These are phyloP conservation scores for Peribatodes rhomboidaria DNA, from an alignment of 2,888 invertebrate species.

Conservation along the genomic window DNA sequence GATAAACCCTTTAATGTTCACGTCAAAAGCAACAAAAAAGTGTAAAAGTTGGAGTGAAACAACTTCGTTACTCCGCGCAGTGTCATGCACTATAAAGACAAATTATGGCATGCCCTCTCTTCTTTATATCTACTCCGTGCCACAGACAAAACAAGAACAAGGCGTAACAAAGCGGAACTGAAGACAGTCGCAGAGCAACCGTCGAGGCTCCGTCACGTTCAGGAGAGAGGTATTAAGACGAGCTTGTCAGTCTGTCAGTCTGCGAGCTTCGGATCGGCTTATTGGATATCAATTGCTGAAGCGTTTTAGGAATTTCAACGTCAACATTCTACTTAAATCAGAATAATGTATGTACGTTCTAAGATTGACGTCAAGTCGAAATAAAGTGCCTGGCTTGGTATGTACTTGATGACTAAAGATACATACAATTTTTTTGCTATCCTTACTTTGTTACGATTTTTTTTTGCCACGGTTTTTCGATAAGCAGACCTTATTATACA, in stretches of 20 bases:
- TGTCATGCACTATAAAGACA: background rate
- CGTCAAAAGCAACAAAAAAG: too few relatives aligned
- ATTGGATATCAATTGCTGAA: conserved; percentile 12
- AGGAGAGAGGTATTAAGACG: conserved; percentile 15
- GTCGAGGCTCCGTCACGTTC: conserved; percentile 14
- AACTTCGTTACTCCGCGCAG: background rate
- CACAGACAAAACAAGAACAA: background rate
- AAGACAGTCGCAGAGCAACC: conserved; percentile 13
- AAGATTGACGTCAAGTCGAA: background rate
- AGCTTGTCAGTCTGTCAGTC: conserved; percentile 9
- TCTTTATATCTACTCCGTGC: background rate
- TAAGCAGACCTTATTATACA: background rate
- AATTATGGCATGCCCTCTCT: background rate
- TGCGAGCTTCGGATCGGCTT: background rate
- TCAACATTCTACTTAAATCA: background rate
- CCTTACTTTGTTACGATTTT: background rate
- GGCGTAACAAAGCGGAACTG: background rate
- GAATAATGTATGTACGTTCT: background rate
- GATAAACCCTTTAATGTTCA: too few relatives aligned
- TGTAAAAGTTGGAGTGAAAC: too few relatives aligned
- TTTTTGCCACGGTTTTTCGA: background rate
- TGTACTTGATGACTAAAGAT: too few relatives aligned
- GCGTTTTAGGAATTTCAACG: background rate
- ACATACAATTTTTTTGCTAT: too few relatives aligned
- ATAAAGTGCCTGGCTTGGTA: too few relatives aligned